Evolutionary conservation across 2,888 invertebrate genomes (phyloP).

Genomic region (Mechanitis messenoides): DNA sequence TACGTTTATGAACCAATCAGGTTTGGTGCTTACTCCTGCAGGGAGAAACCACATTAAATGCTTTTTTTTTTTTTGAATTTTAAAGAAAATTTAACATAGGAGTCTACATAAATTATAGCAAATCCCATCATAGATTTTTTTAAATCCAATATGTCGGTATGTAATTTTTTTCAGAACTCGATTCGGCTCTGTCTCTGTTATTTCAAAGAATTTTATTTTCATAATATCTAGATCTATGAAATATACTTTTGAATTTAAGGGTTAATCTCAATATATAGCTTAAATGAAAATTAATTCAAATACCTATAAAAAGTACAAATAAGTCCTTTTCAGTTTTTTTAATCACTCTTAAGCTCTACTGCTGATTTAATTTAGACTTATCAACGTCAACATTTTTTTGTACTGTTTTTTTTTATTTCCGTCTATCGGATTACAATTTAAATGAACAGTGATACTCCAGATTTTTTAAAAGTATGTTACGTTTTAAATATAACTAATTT

Average conservation of each 20-base stretch:
- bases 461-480: neutral
- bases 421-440: too few species aligned
- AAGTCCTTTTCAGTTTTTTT: neutral
- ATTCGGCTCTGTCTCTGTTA: neutral
- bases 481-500: neutral
- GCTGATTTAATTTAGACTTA: too few species aligned
- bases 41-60: neutral
- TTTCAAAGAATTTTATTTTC: too few species aligned
- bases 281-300: neutral
- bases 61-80: too few species aligned
- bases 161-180: neutral
- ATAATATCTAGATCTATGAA: too few species aligned
- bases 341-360: neutral
- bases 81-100: neutral
- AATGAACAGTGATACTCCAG: too few species aligned
- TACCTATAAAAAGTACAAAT: neutral
- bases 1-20: constrained; percentile 64
- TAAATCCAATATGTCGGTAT: neutral
- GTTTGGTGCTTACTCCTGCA: constrained; percentile 46
- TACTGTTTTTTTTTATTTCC: too few species aligned
- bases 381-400: too few species aligned
- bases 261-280: too few species aligned
- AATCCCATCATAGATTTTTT: neutral
- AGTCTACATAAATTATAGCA: neutral
- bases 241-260: too few species aligned